Evolutionary conservation across 2,888 invertebrate genomes (phyloP).

Genomic region (Drosophila paracracens): DNA sequence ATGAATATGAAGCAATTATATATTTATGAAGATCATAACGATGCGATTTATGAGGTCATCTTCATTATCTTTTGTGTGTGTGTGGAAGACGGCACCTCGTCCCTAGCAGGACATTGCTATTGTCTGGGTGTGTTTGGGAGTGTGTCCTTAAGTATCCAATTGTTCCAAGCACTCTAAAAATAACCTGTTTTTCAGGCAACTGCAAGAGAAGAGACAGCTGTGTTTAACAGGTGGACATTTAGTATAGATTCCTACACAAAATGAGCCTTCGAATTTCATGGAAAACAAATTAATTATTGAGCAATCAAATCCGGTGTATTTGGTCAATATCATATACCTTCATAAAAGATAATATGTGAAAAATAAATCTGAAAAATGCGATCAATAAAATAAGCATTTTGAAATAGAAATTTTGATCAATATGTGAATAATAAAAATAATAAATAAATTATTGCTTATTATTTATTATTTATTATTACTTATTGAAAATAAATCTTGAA

Average conservation of each 20-base stretch:
- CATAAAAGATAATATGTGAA: not conserved
- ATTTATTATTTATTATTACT: not conserved
- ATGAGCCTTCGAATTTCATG: not conserved
- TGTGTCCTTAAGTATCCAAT: conserved; percentile 13
- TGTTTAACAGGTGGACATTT: conserved; percentile 43
- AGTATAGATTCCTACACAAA: not conserved
- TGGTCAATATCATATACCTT: not conserved
- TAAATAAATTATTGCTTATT: not conserved
- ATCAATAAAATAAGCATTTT: not conserved
- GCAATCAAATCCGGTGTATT: not conserved
- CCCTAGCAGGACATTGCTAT: conserved; percentile 43
- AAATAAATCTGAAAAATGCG: not conserved
- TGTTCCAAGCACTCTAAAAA: conserved; percentile 4
- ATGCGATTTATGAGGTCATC: conserved; percentile 77
- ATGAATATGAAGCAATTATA: conserved; percentile 76
- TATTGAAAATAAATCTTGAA: not conserved
- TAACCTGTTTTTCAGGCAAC: conserved; percentile 23
- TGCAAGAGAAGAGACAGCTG: conserved; percentile 50
- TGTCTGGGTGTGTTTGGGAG: conserved; percentile 23
- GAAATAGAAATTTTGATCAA: not conserved
- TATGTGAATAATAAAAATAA: not conserved
- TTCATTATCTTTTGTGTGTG: conserved; percentile 4
- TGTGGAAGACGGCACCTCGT: not conserved
- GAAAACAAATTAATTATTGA: rapidly evolving
- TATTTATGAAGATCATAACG: conserved; percentile 79